phyloP scores from a whole-genome alignment of 2,113 vertebrate genomes.

The Neopipo cinnamomea region DNA sequence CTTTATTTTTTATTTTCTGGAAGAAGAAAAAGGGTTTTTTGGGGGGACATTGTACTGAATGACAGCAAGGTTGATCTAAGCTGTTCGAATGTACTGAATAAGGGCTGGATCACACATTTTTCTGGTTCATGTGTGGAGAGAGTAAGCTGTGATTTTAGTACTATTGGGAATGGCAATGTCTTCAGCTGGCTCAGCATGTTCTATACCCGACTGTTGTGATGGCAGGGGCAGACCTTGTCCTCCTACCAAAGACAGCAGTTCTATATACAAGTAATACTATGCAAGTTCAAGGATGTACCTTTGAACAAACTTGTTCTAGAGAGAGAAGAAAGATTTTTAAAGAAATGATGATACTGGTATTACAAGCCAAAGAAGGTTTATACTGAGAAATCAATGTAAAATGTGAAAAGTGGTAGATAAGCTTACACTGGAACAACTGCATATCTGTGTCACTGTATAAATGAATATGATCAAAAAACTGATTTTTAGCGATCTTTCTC shows the following conservation, averaged over 20 bases:
- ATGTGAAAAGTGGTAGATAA: background rate
- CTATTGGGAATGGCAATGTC: background rate
- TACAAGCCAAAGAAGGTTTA: background rate
- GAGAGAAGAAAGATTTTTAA: background rate
- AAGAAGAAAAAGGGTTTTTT: background rate
- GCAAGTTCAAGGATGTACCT: background rate
- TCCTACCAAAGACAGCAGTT: background rate
- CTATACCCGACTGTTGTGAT: background rate
- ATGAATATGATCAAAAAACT: background rate
- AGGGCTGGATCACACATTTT: background rate
- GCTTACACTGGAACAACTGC: background rate
- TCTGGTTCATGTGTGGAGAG: background rate
- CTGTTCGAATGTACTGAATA: background rate
- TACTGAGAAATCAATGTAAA: background rate
- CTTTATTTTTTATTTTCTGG: background rate
- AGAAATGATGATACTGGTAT: background rate
- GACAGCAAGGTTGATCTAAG: background rate
- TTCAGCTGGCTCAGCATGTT: background rate
- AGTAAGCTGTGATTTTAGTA: background rate
- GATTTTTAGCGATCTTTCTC: background rate
- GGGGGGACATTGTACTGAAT: background rate
- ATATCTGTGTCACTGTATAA: background rate
- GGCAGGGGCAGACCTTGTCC: background rate
- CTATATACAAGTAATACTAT: background rate
- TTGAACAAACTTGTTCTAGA: background rate